These are phyloP conservation scores for Parnassius apollo DNA, from an alignment of 2,888 invertebrate species.

Conservation along the genomic window DNA sequence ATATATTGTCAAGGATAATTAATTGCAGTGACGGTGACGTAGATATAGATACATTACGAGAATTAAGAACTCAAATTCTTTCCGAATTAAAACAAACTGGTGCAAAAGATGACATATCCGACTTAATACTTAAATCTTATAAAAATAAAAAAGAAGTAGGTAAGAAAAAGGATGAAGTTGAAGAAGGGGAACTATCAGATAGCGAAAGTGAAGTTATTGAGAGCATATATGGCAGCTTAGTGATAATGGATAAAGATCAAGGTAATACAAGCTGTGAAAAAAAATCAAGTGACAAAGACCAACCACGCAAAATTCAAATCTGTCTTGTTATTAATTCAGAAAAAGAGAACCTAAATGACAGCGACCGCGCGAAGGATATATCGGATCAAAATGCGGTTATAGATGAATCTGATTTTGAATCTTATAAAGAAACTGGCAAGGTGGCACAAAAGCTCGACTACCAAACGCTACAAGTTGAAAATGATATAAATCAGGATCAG, in stretches of 20 bases:
- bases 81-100: constrained; percentile 72
- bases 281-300: constrained; percentile 39
- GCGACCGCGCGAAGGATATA: constrained; percentile 22
- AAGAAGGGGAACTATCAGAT: constrained; percentile 74
- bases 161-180: constrained; percentile 52
- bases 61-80: constrained; percentile 69
- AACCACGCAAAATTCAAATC: constrained; percentile 59
- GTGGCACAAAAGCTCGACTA: constrained; percentile 20
- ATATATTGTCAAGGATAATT: constrained; percentile 69
- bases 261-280: constrained; percentile 31
- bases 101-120: constrained; percentile 68
- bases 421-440: constrained; percentile 37
- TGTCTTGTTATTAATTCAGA: constrained; percentile 58
- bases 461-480: constrained; percentile 1
- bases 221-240: constrained; percentile 66
- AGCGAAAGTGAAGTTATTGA: constrained; percentile 73
- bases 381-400: constrained; percentile 22
- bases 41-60: constrained; percentile 72
- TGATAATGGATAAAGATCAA: constrained; percentile 49
- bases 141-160: constrained; percentile 41
- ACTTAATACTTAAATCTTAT: constrained; percentile 69
- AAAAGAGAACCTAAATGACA: constrained; percentile 35
- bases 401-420: constrained; percentile 55
- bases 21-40: constrained; percentile 69
- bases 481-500: not conserved